Base-by-base conservation (phyloP, 2,888 invertebrate genomes). In the Pheosia tremula region DNA sequence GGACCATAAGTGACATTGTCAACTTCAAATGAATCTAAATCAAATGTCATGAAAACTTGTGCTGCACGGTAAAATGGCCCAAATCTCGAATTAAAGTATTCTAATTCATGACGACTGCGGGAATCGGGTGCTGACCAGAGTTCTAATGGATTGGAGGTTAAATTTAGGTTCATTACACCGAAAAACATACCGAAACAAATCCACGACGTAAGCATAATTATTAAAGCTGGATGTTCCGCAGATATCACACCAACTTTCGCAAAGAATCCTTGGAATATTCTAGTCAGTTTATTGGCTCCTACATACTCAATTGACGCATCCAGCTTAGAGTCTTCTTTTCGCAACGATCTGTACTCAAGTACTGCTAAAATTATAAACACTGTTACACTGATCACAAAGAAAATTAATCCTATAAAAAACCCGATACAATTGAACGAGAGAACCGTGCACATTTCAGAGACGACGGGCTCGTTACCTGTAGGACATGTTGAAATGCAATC, bases 51-150 rank as follows among this genome's bases (percentile, higher is more conserved):
- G 77, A 97, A 98, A 59, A 99, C 91, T 91, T 99, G 99, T 80
- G 98, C 96, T 3, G 97, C 97, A 59, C 98, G 95, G 85, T 97
- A 98, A 88, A 98, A 98, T 0, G 98, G 98, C 8, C 96, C 96
- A 84, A 99, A 99, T 77, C 96, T 95, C 11, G 94, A 88, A 85
- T 99, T 98, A 79, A 97, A 99, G 83, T 96, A 98, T 66, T 97
- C 95, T 82, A 98, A 97, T 80, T 99, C 98, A 52, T 95, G 82
- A 63, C 99, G 95, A 47, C 98, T 97, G 64, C 95, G 94, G 75
- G 98, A 98, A 39, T 94, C 88, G 1, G 97, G 96, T 0, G 98
- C 94, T 0, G 99, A 98, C 99, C 99, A 99, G 54, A 99, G 94
- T 83, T 99, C 97, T 2, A 98, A 96, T 0, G 99, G 99, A 84